These are phyloP conservation scores for Phalloptychus januarius DNA, from an alignment of 2,797 vertebrate genomes.

Conservation along the genomic window DNA sequence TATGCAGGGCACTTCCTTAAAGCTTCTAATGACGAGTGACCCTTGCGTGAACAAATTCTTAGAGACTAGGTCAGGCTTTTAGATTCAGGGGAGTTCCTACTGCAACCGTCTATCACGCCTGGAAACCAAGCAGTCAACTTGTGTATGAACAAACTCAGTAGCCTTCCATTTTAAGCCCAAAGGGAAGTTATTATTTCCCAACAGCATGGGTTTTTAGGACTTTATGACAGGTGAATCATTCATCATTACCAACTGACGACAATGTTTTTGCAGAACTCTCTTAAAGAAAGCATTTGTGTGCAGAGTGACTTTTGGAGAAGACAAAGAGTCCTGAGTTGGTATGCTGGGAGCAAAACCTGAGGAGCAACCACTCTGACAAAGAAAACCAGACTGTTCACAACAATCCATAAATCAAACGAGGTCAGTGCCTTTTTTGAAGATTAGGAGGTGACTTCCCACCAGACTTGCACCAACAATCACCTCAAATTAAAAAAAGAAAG, in stretches of 20 bases:
- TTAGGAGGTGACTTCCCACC: slow-evolving; percentile 59
- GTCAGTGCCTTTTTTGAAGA: slow-evolving; percentile 50
- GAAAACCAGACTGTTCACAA: slow-evolving; percentile 64
- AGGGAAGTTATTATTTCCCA: slow-evolving; percentile 48
- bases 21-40: slow-evolving; percentile 86
- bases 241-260: slow-evolving; percentile 55
- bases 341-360: slow-evolving; percentile 62
- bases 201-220: slow-evolving; percentile 61
- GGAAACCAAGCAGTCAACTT: slow-evolving; percentile 76
- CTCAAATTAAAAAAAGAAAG: slow-evolving; percentile 9
- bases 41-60: slow-evolving; percentile 80
- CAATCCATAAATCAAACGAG: slow-evolving; percentile 71
- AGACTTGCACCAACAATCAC: slow-evolving; percentile 38
- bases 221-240: slow-evolving; percentile 63
- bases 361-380: slow-evolving; percentile 55
- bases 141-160: slow-evolving; percentile 66
- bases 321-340: slow-evolving; percentile 73
- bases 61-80: slow-evolving; percentile 82
- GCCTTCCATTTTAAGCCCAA: slow-evolving; percentile 52
- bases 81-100: slow-evolving; percentile 77
- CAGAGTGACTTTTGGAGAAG: slow-evolving; percentile 52
- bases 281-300: slow-evolving; percentile 31
- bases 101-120: slow-evolving; percentile 79
- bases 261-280: slow-evolving; percentile 38
- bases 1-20: slow-evolving; percentile 79